Conservation (phyloP, 2,113 vertebrate species). For the Indri indri region DNA sequence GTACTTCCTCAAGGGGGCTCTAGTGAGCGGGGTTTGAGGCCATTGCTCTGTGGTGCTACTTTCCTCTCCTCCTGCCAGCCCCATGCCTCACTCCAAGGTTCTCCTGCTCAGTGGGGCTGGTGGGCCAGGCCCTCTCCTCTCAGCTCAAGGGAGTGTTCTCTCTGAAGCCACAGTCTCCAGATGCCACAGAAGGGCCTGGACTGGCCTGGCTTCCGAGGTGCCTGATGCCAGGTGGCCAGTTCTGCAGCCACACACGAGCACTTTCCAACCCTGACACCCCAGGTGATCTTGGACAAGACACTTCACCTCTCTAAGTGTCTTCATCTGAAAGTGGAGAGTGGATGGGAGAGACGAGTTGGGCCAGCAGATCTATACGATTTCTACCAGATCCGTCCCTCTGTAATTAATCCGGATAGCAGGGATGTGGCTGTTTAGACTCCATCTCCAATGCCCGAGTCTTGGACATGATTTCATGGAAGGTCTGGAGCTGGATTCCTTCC, state of each 20-base stretch:
- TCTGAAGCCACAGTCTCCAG: background rate
- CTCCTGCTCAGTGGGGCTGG: background rate
- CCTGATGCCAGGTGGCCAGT: rapidly evolving
- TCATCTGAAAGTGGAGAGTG: background rate
- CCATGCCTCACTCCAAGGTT: background rate
- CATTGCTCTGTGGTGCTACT: rapidly evolving
- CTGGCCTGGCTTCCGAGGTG: background rate
- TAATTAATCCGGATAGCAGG: background rate
- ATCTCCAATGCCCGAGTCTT: background rate
- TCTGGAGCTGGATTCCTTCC: no score
- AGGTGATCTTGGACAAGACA: background rate
- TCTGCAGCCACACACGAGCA: background rate
- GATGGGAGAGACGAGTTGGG: background rate
- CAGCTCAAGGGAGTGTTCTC: no score
- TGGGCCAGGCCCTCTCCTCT: background rate
- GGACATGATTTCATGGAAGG: background rate
- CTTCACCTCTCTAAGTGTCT: background rate
- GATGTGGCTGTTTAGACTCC: no score
- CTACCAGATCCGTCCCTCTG: no score
- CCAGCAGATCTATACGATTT: background rate
- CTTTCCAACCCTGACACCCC: background rate
- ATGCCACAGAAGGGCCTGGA: background rate
- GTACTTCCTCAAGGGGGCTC: background rate
- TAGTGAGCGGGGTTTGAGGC: background rate
- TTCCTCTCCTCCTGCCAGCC: background rate